Percentiles rank a stretch among this genome's conserved stretches.
phyloP scores from a whole-genome alignment of 2,113 vertebrate species.

The Amblyopsis rosae region DNA sequence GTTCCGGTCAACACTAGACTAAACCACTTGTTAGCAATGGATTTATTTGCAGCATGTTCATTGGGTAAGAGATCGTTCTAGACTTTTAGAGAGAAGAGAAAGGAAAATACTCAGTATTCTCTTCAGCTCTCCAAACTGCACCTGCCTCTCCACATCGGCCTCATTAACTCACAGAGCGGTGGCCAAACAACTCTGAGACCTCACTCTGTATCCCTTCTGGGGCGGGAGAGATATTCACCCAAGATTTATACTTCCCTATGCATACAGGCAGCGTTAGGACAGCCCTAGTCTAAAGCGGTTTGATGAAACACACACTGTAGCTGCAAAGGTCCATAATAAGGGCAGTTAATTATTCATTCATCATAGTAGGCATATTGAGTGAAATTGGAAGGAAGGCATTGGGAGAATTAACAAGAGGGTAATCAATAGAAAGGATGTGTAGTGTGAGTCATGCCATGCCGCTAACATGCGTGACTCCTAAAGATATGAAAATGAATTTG shows the following conservation, averaged over 20 bases:
- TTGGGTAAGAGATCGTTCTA: slow-evolving; percentile 20
- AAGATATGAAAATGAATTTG: background rate
- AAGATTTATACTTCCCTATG: slow-evolving; percentile 49
- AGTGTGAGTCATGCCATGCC: background rate
- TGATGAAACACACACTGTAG: slow-evolving; percentile 18
- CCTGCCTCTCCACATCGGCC: slow-evolving; percentile 74
- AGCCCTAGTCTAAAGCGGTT: slow-evolving; percentile 52
- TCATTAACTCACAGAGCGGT: slow-evolving; percentile 74
- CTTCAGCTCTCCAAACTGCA: slow-evolving; percentile 67
- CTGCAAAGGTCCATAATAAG: slow-evolving; percentile 34
- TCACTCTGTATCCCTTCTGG: slow-evolving; percentile 65
- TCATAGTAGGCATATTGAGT: slow-evolving; percentile 26
- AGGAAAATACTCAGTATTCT: slow-evolving; percentile 73
- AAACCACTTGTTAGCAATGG: background rate
- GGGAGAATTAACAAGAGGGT: slow-evolving; percentile 31
- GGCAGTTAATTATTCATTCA: slow-evolving; percentile 50
- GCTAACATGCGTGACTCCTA: background rate
- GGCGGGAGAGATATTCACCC: slow-evolving; percentile 46
- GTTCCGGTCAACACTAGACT: background rate
- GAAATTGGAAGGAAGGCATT: background rate
- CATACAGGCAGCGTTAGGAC: slow-evolving; percentile 12
- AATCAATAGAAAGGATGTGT: slow-evolving; percentile 4
- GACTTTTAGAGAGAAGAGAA: slow-evolving; percentile 35
- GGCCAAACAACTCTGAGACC: slow-evolving; percentile 73
- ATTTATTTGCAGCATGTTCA: slow-evolving; percentile 27